Conservation (phyloP, 2,888 invertebrate species). For the Heteromyza rotundicornis region DNA sequence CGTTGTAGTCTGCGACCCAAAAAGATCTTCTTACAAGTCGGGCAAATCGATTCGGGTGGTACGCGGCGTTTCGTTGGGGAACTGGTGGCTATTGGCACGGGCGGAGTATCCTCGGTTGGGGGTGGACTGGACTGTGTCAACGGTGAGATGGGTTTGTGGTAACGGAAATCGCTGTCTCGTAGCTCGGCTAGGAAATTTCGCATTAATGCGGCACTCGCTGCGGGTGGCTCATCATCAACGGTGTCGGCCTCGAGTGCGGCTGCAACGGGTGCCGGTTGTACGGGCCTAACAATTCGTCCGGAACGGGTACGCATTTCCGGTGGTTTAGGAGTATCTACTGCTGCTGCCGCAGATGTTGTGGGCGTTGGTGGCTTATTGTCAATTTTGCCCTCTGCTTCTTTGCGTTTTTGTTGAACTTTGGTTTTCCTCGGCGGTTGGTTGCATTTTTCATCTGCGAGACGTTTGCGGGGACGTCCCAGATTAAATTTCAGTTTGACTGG, state of each 20-base stretch:
- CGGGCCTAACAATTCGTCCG: conserved; percentile 42
- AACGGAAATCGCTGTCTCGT: conserved; percentile 21
- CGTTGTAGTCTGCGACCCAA: conserved; percentile 55
- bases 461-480: conserved; percentile 45
- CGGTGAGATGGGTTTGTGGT: conserved; percentile 19
- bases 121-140: conserved; percentile 4
- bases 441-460: conserved; percentile 15
- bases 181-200: conserved; percentile 46
- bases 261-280: conserved; percentile 17
- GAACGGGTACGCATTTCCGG: conserved; percentile 43
- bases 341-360: not conserved
- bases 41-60: conserved; percentile 54
- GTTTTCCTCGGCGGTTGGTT: conserved; percentile 14
- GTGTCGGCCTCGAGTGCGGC: no score
- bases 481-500: conserved; percentile 32
- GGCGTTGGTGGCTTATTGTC: not conserved
- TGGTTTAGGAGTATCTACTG: no score
- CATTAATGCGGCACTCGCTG: conserved; percentile 35
- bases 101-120: not conserved
- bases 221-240: conserved; percentile 20
- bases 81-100: not conserved
- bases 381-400: conserved; percentile 1
- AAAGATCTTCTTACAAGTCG: conserved; percentile 58
- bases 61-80: conserved; percentile 38
- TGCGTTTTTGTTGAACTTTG: no score